Conservation (phyloP, 1,140 invertebrate species). For the Papilio polytes region DNA sequence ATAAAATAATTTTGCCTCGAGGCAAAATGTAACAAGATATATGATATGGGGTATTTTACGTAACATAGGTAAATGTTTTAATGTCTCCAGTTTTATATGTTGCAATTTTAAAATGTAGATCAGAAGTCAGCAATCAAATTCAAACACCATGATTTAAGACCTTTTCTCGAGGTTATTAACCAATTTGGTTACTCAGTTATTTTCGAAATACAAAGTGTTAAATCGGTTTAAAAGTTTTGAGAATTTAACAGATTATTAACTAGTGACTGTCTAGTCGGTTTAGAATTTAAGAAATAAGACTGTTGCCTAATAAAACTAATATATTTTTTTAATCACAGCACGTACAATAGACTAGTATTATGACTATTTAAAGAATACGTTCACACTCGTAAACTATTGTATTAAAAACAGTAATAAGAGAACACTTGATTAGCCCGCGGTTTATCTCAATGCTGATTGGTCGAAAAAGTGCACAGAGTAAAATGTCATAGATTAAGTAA, state of each 20-base stretch:
- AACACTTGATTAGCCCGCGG: not conserved
- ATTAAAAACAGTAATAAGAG: conserved; percentile 6
- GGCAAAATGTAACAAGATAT: not conserved
- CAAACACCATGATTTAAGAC: too few relatives aligned
- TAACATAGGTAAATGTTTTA: not conserved
- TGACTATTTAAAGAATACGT: not conserved
- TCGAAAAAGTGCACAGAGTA: conserved; percentile 20
- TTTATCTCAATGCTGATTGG: conserved; percentile 11
- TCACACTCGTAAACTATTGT: conserved; percentile 5
- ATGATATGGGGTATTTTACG: not conserved
- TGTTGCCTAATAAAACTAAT: not conserved
- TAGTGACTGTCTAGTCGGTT: too few relatives aligned
- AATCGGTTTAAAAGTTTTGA: too few relatives aligned
- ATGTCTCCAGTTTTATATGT: not conserved
- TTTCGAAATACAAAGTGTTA: too few relatives aligned
- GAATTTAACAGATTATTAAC: too few relatives aligned
- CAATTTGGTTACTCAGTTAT: too few relatives aligned
- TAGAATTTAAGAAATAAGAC: too few relatives aligned
- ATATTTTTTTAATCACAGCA: not conserved
- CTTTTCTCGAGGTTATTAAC: too few relatives aligned
- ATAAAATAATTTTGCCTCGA: not conserved
- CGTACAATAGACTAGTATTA: not conserved
- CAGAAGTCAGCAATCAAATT: too few relatives aligned
- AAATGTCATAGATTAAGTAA: not conserved
- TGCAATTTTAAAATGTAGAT: not conserved